phyloP scores from a whole-genome alignment of 2,888 invertebrate genomes.

The Cremastinae sp. region DNA sequence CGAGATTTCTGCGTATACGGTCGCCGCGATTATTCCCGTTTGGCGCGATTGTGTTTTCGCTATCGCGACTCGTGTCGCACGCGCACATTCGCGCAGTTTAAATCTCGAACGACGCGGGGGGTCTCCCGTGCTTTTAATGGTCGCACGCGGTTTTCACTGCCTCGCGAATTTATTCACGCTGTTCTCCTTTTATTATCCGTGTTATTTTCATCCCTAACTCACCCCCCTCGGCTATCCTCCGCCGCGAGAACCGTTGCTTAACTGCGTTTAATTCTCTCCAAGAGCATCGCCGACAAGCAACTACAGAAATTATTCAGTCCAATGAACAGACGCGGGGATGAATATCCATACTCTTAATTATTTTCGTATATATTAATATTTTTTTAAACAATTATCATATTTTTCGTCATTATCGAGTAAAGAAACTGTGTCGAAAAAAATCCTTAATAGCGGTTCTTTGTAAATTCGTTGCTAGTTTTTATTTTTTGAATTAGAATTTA shows the following conservation, averaged over 20 bases:
- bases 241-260: neutral
- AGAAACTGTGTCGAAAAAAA: no score
- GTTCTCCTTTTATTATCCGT: conserved; percentile 53
- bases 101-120: conserved; percentile 47
- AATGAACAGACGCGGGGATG: neutral
- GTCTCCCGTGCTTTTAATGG: conserved; percentile 42
- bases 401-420: no score
- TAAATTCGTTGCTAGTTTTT: no score
- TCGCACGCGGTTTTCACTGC: conserved; percentile 45
- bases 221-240: neutral
- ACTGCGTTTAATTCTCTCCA: conserved; percentile 37
- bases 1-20: no score
- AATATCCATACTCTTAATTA: no score
- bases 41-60: conserved; percentile 27
- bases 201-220: conserved; percentile 41
- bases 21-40: no score
- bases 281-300: no score
- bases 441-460: no score
- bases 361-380: no score
- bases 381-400: no score
- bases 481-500: no score
- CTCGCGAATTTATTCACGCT: conserved; percentile 58
- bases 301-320: no score
- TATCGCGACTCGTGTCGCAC: conserved; percentile 2
- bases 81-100: conserved; percentile 46